Evolutionary conservation across 2,797 vertebrate genomes (phyloP).

Genomic region (Morelia viridis): DNA sequence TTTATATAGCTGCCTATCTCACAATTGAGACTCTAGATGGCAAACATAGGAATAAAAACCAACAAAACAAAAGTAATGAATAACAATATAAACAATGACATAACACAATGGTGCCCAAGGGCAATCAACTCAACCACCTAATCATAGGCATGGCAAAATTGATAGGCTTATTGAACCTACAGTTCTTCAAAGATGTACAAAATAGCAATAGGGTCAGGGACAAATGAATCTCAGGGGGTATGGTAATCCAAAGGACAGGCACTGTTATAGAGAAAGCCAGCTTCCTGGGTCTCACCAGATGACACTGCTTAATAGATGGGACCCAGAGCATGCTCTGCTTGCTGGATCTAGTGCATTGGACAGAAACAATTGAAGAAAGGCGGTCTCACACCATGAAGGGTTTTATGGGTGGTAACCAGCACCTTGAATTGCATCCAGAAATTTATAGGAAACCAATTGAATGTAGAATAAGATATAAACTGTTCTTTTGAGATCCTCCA

Average conservation of each 20-base stretch:
- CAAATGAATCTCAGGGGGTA: background rate
- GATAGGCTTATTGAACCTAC: background rate
- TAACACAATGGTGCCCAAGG: background rate
- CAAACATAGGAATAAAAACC: background rate
- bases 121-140: background rate
- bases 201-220: background rate
- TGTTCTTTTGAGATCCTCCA: background rate
- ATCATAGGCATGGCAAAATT: background rate
- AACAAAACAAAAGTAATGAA: background rate
- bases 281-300: background rate
- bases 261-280: background rate
- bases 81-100: background rate
- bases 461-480: constrained; percentile 34
- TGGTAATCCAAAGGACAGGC: background rate
- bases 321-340: background rate
- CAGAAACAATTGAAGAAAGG: background rate
- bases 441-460: constrained; percentile 9
- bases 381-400: background rate
- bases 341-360: background rate
- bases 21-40: background rate
- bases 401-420: background rate
- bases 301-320: background rate
- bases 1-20: background rate
- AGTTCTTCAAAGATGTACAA: background rate
- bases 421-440: background rate